Evolutionary conservation across 2,797 vertebrate species (phyloP).

Genomic region (Tolypeutes matacus): DNA sequence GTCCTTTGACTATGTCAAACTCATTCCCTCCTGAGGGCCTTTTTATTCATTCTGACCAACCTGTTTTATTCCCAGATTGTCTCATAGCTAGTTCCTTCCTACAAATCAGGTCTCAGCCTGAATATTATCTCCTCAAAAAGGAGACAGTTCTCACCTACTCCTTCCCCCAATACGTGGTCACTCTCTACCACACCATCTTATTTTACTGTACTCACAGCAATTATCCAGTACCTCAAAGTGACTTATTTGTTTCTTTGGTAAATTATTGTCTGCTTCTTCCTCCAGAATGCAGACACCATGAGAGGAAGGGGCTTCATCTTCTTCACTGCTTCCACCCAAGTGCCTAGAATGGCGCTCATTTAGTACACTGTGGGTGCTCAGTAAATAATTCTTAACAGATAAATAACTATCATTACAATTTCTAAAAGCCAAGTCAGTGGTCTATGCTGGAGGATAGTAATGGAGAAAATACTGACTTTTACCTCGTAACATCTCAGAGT

Average conservation of each 20-base stretch:
- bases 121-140: background rate
- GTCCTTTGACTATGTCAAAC: background rate
- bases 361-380: background rate
- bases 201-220: background rate
- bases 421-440: background rate
- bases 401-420: background rate
- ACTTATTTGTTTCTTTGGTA: background rate
- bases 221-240: background rate
- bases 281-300: background rate
- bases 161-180: background rate
- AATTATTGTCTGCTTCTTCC: background rate
- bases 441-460: background rate
- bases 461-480: background rate
- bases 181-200: background rate
- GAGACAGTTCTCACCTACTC: background rate
- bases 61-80: background rate
- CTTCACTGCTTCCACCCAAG: background rate
- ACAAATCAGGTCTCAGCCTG: background rate
- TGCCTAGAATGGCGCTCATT: background rate
- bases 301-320: background rate
- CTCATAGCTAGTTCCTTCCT: background rate
- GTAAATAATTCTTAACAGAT: background rate
- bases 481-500: background rate
- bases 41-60: background rate
- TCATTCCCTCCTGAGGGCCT: background rate